These are phyloP conservation scores for Neodiprion virginianus DNA, from an alignment of 1,140 invertebrate genomes.

Conservation along the genomic window DNA sequence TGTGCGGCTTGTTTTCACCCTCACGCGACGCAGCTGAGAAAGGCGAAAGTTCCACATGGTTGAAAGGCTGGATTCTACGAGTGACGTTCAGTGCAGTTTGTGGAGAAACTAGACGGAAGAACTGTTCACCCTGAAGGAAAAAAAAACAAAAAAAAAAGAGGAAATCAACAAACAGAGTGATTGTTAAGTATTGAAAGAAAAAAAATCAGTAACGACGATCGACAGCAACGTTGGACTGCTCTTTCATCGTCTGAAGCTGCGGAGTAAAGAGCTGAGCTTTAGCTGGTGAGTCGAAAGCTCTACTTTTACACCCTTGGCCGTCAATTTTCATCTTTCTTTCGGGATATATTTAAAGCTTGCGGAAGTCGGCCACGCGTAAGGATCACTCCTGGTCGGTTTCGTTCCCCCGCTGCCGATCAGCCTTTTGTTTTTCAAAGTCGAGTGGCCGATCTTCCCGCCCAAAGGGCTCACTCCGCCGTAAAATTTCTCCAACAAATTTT, in stretches of 20 bases:
- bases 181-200: neutral
- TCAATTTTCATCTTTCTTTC: neutral
- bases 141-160: neutral
- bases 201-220: neutral
- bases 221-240: neutral
- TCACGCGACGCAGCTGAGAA: slow-evolving; percentile 41
- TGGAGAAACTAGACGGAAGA: slow-evolving; percentile 39
- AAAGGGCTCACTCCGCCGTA: too few species aligned
- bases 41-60: slow-evolving; percentile 1
- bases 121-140: too few species aligned
- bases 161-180: neutral
- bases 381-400: neutral
- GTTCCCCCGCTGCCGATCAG: neutral
- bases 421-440: neutral
- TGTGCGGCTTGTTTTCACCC: neutral
- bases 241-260: slow-evolving; percentile 8
- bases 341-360: too few species aligned
- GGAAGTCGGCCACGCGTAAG: too few species aligned
- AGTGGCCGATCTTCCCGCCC: too few species aligned
- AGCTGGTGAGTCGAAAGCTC: slow-evolving; percentile 31
- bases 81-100: slow-evolving; percentile 42
- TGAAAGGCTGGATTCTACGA: slow-evolving; percentile 8
- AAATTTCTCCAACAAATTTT: too few species aligned
- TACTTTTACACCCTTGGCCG: neutral
- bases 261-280: slow-evolving; percentile 23